Evolutionary conservation across 2,113 vertebrate genomes (phyloP), one percentile per base, ranked within the genome.

Genomic region (Pyxicephalus adspersus): DNA sequence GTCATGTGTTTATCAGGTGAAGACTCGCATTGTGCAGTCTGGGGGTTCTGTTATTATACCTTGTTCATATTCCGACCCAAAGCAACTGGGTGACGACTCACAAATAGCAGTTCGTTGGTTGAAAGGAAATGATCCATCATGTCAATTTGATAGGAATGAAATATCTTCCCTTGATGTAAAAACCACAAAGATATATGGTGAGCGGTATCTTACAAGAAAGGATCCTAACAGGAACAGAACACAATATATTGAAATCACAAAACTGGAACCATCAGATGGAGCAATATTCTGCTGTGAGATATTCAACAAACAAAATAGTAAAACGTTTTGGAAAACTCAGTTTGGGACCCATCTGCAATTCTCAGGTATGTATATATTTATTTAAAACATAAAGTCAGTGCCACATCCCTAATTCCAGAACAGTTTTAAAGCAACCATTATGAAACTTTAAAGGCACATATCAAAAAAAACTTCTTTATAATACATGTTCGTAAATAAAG

Each of bases 31-130:
- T 3, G 81, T 75, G 7, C 17, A 1, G 25, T 31, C 15, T 6
- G 28, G 11, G 17, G 72, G 4, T 0, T 77, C 84, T 1, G 7
- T 80, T 29, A 66, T 55, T 51, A 77, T 85, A 19, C 82, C 73
- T 1, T 85, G 84, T 68, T 1, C 20, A 16, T 83, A 83, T 66
- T 55, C 13, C 20, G 31, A 54, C 52, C 20, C 15, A 4, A n/a
- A 26, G 5, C 0, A 13, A 3, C 3, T 2, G 2, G 13, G 1
- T 7, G 0, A 8, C 5, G 23, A 51, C 3, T 6, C 19, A 54
- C 15, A 63, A 38, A 9, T 34, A n/a, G 26, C 1, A 4, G 16
- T 77, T 19, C 7, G 1, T 4, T 85, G 84, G 84, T 28, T 58
- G 6, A 13, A 72, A 0, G 3, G 6, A 8, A 3, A 51, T 9